phyloP scores from a whole-genome alignment of 2,888 invertebrate genomes.

The Zhuqinia jingwanae region DNA sequence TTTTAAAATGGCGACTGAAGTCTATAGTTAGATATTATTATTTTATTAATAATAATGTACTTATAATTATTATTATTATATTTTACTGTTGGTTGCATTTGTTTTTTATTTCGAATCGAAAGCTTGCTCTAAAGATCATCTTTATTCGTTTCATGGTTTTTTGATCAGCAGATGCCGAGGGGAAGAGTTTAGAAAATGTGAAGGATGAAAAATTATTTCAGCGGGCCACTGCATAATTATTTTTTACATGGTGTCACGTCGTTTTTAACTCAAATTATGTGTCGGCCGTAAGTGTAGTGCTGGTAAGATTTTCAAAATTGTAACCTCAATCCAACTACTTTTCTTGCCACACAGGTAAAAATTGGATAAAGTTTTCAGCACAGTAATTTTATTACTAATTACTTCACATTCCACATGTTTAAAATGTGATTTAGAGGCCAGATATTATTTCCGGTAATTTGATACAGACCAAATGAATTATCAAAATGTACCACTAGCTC shows the following conservation, averaged over 20 bases:
- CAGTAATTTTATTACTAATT: no score
- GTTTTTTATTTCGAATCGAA: slow-evolving; percentile 11
- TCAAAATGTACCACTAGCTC: neutral
- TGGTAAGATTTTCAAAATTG: no score
- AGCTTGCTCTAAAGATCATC: slow-evolving; percentile 16
- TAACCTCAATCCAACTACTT: no score
- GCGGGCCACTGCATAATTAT: neutral
- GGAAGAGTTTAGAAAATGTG: neutral
- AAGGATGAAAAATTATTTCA: neutral
- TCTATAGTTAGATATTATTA: no score
- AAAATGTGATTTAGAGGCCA: neutral
- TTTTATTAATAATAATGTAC: no score
- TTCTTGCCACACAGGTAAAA: no score
- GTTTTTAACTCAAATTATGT: no score
- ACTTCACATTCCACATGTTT: no score
- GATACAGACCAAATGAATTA: neutral
- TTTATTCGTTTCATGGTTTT: slow-evolving; percentile 23
- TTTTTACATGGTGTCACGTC: neutral
- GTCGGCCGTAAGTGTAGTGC: no score
- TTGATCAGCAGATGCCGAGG: neutral
- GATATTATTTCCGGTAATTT: slow-evolving; percentile 40
- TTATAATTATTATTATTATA: no score
- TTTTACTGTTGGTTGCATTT: neutral
- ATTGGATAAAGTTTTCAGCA: no score
- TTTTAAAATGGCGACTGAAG: no score